phyloP scores from a whole-genome alignment of 92 coral and sea anemone species.

The Hydrozoanthus gracilis region DNA sequence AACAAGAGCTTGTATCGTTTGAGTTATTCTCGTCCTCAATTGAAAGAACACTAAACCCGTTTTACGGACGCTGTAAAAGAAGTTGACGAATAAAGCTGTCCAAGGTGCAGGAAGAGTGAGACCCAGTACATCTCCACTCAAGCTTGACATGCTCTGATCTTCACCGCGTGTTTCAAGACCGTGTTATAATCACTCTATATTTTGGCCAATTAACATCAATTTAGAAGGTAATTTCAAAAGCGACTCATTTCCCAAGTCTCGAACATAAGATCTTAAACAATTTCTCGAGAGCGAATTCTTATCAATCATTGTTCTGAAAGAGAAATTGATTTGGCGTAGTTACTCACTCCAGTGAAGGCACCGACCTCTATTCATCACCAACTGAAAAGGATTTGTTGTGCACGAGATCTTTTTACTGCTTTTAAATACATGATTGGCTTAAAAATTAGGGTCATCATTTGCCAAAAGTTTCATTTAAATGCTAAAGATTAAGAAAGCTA shows the following conservation, averaged over 20 bases:
- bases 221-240: slow-evolving; percentile 34
- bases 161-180: slow-evolving; percentile 37
- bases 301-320: neutral
- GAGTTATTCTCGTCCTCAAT: neutral
- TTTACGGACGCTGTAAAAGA: neutral
- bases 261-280: neutral
- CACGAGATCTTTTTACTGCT: neutral
- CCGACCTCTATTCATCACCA: too few relatives aligned
- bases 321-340: neutral
- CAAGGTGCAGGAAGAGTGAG: neutral
- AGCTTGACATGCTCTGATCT: slow-evolving; percentile 30
- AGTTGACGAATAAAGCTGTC: neutral
- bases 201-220: slow-evolving; percentile 52
- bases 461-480: neutral
- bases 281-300: slow-evolving; percentile 2
- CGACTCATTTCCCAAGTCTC: slow-evolving; percentile 38
- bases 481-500: neutral
- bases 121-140: slow-evolving; percentile 9
- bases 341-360: neutral
- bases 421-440: neutral
- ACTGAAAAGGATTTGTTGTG: neutral
- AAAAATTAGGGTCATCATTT: neutral
- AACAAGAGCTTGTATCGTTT: slow-evolving; percentile 29
- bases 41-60: neutral
- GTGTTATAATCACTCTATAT: slow-evolving; percentile 36